Conservation (phyloP, 2,113 vertebrate species). For the Cephalopholis sonnerati region DNA sequence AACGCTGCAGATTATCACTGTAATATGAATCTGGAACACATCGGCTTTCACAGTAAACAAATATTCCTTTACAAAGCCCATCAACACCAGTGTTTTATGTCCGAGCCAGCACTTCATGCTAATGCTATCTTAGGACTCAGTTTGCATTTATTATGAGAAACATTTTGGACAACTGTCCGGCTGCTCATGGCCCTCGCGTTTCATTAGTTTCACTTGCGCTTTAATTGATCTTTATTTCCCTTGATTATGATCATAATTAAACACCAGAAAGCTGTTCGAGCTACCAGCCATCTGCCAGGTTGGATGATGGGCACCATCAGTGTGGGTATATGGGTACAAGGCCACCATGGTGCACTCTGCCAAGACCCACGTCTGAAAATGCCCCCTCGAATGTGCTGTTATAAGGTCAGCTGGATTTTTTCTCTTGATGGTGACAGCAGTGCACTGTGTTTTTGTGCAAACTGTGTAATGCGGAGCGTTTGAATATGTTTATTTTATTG, state of each 20-base stretch:
- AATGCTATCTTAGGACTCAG: constrained; percentile 57
- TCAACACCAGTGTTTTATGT: constrained; percentile 35
- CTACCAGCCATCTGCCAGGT: constrained; percentile 83
- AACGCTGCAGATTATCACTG: constrained; percentile 12
- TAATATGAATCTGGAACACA: constrained; percentile 10
- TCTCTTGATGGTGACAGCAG: neutral
- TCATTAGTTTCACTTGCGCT: constrained; percentile 85
- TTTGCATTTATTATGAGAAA: constrained; percentile 68
- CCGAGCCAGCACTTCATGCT: constrained; percentile 36
- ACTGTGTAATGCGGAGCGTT: neutral
- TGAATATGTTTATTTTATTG: neutral
- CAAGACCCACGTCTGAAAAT: constrained; percentile 52
- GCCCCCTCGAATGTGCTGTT: constrained; percentile 33
- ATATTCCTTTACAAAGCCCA: constrained; percentile 18
- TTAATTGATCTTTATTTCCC: constrained; percentile 89
- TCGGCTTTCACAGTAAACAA: neutral
- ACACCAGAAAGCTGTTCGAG: constrained; percentile 85
- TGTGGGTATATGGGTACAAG: constrained; percentile 73
- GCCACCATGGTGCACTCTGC: constrained; percentile 59
- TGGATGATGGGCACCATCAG: constrained; percentile 77
- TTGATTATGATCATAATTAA: constrained; percentile 87
- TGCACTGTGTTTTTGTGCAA: neutral
- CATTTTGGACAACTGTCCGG: constrained; percentile 79
- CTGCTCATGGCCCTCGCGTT: constrained; percentile 77
- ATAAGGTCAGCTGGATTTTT: constrained; percentile 53